Conservation (phyloP, 1,140 invertebrate species). For the Drosophila rhopaloa region DNA sequence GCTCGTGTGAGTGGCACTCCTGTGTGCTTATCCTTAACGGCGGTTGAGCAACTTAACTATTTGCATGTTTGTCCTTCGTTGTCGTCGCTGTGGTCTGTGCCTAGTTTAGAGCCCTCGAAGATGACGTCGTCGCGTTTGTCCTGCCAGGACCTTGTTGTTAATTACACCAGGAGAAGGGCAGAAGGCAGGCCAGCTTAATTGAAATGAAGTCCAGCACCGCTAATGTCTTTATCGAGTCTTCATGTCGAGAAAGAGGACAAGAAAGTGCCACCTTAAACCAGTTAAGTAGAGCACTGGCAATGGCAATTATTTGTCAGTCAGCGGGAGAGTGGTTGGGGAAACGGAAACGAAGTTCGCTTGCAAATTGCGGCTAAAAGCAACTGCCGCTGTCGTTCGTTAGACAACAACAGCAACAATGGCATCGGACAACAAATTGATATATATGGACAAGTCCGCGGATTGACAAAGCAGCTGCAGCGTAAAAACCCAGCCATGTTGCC, state of each 20-base stretch:
- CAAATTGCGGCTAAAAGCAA: conserved; percentile 68
- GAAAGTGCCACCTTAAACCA: conserved; percentile 6
- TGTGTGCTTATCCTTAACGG: conserved; percentile 76
- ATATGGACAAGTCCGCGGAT: conserved; percentile 75
- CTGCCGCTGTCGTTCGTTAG: conserved; percentile 40
- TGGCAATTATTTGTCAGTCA: conserved; percentile 60
- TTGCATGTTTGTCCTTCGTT: conserved; percentile 68
- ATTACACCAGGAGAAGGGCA: conserved; percentile 55
- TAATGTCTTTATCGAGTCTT: conserved; percentile 56
- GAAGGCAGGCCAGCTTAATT: conserved; percentile 62
- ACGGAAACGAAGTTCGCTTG: conserved; percentile 55
- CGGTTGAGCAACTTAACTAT: conserved; percentile 74
- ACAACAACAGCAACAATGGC: conserved; percentile 34
- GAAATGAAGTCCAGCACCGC: conserved; percentile 45
- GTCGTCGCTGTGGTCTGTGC: conserved; percentile 26
- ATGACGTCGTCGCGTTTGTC: conserved; percentile 49
- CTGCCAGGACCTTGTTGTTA: conserved; percentile 38
- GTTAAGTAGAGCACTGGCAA: conserved; percentile 20
- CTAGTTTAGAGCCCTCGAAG: conserved; percentile 44
- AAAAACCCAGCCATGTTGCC: conserved; percentile 71
- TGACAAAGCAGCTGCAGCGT: conserved; percentile 76
- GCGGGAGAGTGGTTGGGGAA: neutral
- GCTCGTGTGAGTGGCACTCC: conserved; percentile 60
- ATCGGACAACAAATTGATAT: conserved; percentile 78
- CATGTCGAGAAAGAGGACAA: neutral